Evolutionary conservation across 2,113 vertebrate species (phyloP).

Genomic region (Mesocricetus auratus): DNA sequence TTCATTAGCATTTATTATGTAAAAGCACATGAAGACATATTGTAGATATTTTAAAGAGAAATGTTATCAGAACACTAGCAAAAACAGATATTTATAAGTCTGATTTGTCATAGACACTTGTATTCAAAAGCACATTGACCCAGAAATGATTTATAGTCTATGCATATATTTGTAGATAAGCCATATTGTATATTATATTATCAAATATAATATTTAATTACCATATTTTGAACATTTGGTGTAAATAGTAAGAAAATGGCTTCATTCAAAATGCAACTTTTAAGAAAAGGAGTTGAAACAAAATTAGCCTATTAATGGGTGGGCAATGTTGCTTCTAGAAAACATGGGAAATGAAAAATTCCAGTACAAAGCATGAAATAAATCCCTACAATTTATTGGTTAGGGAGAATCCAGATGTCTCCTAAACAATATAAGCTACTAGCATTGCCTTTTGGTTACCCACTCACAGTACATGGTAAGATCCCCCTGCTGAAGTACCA

Average conservation of each 20-base stretch:
- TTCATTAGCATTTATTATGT: neutral
- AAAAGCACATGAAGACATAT: neutral
- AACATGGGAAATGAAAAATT: neutral
- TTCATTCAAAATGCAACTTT: neutral
- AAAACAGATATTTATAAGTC: slow-evolving; percentile 18
- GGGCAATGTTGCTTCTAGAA: neutral
- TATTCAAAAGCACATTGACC: no score
- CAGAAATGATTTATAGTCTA: neutral
- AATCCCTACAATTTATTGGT: neutral
- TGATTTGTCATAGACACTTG: neutral
- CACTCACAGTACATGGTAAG: neutral
- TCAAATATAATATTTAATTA: neutral
- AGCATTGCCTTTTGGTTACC: neutral
- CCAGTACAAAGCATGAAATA: neutral
- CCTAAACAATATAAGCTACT: neutral
- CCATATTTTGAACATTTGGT: neutral
- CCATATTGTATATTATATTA: neutral
- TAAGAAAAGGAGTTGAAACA: no score
- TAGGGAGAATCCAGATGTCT: neutral
- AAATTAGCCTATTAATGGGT: neutral
- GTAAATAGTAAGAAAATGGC: neutral
- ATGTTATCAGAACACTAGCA: neutral
- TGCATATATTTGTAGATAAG: neutral
- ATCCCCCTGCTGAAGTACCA: neutral
- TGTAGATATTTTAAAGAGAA: slow-evolving; percentile 1